phyloP scores from a whole-genome alignment of 2,888 invertebrate species.

The Acleris cristana region DNA sequence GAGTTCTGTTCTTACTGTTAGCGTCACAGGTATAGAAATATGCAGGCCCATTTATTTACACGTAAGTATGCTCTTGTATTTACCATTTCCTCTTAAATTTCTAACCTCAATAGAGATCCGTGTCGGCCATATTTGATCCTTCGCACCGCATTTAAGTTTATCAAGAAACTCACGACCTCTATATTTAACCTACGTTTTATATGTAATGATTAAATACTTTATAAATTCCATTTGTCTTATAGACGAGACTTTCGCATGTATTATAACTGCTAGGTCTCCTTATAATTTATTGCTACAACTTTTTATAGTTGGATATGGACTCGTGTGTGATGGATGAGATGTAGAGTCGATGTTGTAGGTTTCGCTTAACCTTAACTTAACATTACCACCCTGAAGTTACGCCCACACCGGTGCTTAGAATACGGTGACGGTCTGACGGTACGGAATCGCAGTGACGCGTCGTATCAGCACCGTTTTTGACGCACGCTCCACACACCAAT shows the following conservation, averaged over 20 bases:
- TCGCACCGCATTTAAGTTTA: constrained; percentile 40
- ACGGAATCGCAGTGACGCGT: no score
- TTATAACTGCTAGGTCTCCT: constrained; percentile 54
- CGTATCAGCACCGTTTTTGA: no score
- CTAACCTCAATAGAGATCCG: constrained; percentile 1
- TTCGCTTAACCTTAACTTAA: constrained; percentile 19
- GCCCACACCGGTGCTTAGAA: no score
- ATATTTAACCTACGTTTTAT: constrained; percentile 22
- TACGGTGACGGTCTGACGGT: no score
- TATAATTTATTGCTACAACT: constrained; percentile 45
- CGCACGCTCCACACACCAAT: no score
- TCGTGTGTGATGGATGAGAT: constrained; percentile 47
- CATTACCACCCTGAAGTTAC: constrained; percentile 29
- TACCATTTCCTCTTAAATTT: constrained; percentile 46
- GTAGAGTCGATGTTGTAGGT: constrained; percentile 44
- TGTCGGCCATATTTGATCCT: constrained; percentile 23
- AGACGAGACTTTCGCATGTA: constrained; percentile 55
- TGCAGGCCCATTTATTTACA: constrained; percentile 73
- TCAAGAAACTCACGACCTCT: constrained; percentile 39
- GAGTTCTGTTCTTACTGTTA: constrained; percentile 55
- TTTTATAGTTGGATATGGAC: constrained; percentile 45
- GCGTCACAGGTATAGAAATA: constrained; percentile 77
- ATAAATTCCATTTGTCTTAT: constrained; percentile 68
- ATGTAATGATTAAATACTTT: constrained; percentile 37
- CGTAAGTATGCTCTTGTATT: constrained; percentile 56